Base-by-base conservation (phyloP, 2,113 vertebrate genomes). In the Mirounga angustirostris region DNA sequence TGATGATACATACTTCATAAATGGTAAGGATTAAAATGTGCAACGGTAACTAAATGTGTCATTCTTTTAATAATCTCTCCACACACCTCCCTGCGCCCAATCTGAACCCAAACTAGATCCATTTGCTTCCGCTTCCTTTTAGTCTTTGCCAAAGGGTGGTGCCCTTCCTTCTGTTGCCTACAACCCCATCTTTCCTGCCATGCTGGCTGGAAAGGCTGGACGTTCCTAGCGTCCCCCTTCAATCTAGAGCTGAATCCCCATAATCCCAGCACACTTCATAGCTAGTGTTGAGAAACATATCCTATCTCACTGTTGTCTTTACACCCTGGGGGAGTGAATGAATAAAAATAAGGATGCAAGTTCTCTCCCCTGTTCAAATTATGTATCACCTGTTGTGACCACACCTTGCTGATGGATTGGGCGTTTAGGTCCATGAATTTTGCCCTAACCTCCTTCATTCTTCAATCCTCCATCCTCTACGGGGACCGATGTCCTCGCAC, bases 361-460 rank as follows among this genome's bases (percentile, higher is more conserved):
- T 81, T 83, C 50, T 79, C 40, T 58, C 59, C 22, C 26, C n/a
- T 52, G 16, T 87, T 92, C 90, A 92, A 92, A 95, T 61, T 61
- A 79, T 2, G 5, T 36, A 14, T 85, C 80, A 67, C 54, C 61
- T 74, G 14, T 50, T 90, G 46, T 76, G 40, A 59, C 33, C 30
- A 89, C 8, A 94, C 19, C 33, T 92, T 58, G 46, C 28, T 56
- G 80, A 79, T 40, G 1, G 7, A 52, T 54, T 54, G 33, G 54
- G 73, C 56, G 18, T 79, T 97, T 91, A 80, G 54, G 92, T 33
- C 63, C 6, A 26, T 73, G 84, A 67, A 58, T 71, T 92, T 95
- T 88, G 69, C 78, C 88, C 80, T 73, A 54, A 84, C 11, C 24
- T 93, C 61, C 46, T 91, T 59, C 33, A 4, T 89, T 87, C 67